These are phyloP conservation scores for Drosophila punjabiensis DNA, from an alignment of 1,140 invertebrate genomes.

Conservation along the genomic window DNA sequence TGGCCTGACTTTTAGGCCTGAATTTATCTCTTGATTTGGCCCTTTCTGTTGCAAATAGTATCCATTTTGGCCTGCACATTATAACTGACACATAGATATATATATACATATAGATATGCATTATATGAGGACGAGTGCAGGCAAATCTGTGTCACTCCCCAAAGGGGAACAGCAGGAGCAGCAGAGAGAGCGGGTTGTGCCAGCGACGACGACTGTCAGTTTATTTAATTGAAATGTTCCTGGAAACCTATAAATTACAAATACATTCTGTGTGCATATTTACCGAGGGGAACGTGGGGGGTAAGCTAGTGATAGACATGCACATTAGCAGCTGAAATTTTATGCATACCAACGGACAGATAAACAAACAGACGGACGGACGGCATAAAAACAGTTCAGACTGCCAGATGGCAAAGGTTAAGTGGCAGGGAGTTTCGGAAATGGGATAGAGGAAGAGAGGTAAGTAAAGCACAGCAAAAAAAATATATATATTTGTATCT, in stretches of 20 bases:
- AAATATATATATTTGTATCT: too few species aligned
- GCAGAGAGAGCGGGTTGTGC: not conserved
- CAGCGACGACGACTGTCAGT: slow-evolving; percentile 64
- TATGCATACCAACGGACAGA: slow-evolving; percentile 60
- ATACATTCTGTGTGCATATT: slow-evolving; percentile 49
- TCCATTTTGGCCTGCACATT: slow-evolving; percentile 40
- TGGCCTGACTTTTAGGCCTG: not conserved
- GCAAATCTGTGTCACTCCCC: slow-evolving; percentile 40
- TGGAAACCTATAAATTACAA: slow-evolving; percentile 75
- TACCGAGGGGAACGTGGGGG: not conserved
- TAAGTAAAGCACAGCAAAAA: not conserved
- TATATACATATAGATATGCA: not conserved
- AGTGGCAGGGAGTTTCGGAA: not conserved
- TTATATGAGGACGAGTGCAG: slow-evolving; percentile 22
- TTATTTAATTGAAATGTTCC: slow-evolving; percentile 80
- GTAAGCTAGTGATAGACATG: slow-evolving; percentile 45
- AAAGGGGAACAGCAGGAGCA: not conserved
- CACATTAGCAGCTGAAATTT: slow-evolving; percentile 62
- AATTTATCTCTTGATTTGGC: slow-evolving; percentile 37
- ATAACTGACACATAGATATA: slow-evolving; percentile 11
- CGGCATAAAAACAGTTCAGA: slow-evolving; percentile 24
- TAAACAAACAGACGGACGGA: slow-evolving; percentile 35
- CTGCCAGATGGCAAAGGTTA: slow-evolving; percentile 22
- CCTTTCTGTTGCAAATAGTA: slow-evolving; percentile 27
- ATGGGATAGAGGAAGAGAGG: too few species aligned